These are phyloP conservation scores for Epicampocera succincta DNA, from an alignment of 2,888 invertebrate species.

Conservation along the genomic window DNA sequence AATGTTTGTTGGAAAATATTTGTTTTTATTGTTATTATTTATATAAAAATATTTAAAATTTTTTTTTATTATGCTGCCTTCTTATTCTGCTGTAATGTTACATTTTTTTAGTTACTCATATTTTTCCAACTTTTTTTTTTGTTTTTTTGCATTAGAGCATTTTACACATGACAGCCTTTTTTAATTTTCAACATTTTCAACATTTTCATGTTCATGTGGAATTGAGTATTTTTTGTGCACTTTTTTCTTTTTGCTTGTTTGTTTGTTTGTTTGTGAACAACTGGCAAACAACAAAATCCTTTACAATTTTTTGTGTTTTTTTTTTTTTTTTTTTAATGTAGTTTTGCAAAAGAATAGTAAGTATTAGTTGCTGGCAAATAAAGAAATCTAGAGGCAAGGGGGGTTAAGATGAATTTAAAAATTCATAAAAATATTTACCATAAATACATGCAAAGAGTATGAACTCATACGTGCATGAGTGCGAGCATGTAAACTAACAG, in stretches of 20 bases:
- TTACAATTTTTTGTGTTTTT: conserved; percentile 27
- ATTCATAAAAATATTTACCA: conserved; percentile 40
- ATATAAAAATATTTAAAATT: conserved; percentile 40
- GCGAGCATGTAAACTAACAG: conserved; percentile 39
- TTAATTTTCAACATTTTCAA: conserved; percentile 72
- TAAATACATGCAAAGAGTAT: conserved; percentile 4
- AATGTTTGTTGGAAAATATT: background rate
- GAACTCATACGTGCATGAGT: conserved; percentile 6
- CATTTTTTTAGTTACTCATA: background rate
- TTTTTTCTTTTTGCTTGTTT: background rate
- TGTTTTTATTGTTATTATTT: conserved; percentile 17
- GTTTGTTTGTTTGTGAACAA: conserved; percentile 38
- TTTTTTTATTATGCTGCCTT: background rate
- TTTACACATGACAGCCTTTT: conserved; percentile 73
- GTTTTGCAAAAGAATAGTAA: conserved; percentile 29
- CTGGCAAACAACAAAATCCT: conserved; percentile 49
- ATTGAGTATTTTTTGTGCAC: conserved; percentile 33
- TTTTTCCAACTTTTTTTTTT: background rate
- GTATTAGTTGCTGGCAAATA: background rate
- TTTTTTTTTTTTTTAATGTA: too few relatives aligned
- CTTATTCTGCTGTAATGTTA: background rate
- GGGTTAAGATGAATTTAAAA: conserved; percentile 12
- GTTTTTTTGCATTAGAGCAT: conserved; percentile 50
- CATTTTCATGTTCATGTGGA: conserved; percentile 63
- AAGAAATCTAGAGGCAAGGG: background rate